Evolutionary conservation across 1,140 invertebrate genomes (phyloP), one percentile per base, ranked within the genome.

Genomic region (Conus betulinus): DNA sequence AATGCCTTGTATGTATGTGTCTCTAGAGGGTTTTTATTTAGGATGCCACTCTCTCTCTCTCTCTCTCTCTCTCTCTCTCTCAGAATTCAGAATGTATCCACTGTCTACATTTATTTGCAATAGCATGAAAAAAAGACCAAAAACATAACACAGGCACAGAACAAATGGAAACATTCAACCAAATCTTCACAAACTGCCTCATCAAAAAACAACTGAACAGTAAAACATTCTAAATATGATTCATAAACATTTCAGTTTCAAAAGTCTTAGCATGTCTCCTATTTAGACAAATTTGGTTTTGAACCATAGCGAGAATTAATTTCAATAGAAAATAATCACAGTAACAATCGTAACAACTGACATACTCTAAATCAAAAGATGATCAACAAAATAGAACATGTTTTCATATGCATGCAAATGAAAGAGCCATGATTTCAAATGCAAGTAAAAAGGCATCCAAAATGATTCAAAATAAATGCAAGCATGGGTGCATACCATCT

Each of bases 91-190:
- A 81, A 10, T 71, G 1, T 2, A 23, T n/a, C 39, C n/a, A 78
- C 79, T 81, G 79, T 51, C 79, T 81, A 81, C 25, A 81, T 81
- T 81, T 81, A 81, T 81, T 81, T 81, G 39, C 79, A 81, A 81
- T 81, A 81, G 79, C 79, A 81, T 51, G 23, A 81, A 81, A 53
- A 53, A 25, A 17, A 6, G 8, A 81, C 8, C 51, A 20, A 81
- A 51, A 81, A 81, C 13, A 52, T 13, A 39, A 78, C 0, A 39
- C 20, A 81, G 79, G 27, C 79, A 81, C 79, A 81, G 51, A 81
- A 23, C 79, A 81, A 39, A 78, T 74, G 20, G 71, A 23, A 74
- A 74, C 20, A 74, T 74, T 74, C 23, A 74, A 20, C n/a, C 71
- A 74, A 74, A 74, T n/a, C 11, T 74, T 74, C 20, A 0, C 20